Percentiles rank a stretch among this genome's conserved stretches.
Evolutionary conservation across 2,113 vertebrate genomes (phyloP).

Genomic region (Paralichthys olivaceus): DNA sequence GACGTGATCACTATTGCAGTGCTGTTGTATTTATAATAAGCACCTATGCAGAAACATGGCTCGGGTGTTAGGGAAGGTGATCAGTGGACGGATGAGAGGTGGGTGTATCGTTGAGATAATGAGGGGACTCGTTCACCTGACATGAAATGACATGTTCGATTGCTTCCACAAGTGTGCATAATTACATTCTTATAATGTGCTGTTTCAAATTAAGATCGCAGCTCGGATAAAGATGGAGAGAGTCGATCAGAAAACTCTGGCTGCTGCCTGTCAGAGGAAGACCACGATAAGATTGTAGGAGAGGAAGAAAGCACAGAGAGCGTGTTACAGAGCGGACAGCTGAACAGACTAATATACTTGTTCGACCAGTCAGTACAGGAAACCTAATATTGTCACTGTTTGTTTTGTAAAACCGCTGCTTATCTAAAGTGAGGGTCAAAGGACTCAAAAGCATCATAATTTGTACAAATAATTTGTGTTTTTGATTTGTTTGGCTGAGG

Average conservation of each 20-base stretch:
- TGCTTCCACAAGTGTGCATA: slow-evolving; percentile 3
- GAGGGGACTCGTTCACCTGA: neutral
- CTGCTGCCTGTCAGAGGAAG: slow-evolving; percentile 6
- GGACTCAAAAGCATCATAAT: neutral
- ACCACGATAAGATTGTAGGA: neutral
- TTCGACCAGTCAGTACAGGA: neutral
- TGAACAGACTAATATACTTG: neutral
- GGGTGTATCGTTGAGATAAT: slow-evolving; percentile 1
- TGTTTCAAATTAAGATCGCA: neutral
- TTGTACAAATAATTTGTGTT: neutral
- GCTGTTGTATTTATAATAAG: slow-evolving; percentile 8
- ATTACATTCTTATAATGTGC: neutral
- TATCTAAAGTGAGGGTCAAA: neutral
- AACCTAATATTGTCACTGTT: neutral
- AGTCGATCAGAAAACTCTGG: neutral
- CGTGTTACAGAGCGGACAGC: neutral
- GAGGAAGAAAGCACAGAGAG: neutral
- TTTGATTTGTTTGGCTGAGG: neutral
- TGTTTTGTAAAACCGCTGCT: neutral
- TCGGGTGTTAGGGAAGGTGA: neutral
- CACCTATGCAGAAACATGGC: neutral
- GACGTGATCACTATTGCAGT: neutral
- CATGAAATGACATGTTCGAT: slow-evolving; percentile 20
- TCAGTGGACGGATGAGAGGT: neutral
- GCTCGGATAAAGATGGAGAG: slow-evolving; percentile 4